A percentile compares a stretch with the other conserved stretches of the same genome.
phyloP scores from a whole-genome alignment of 1,140 invertebrate genomes.

The Calephelis virginiensis region DNA sequence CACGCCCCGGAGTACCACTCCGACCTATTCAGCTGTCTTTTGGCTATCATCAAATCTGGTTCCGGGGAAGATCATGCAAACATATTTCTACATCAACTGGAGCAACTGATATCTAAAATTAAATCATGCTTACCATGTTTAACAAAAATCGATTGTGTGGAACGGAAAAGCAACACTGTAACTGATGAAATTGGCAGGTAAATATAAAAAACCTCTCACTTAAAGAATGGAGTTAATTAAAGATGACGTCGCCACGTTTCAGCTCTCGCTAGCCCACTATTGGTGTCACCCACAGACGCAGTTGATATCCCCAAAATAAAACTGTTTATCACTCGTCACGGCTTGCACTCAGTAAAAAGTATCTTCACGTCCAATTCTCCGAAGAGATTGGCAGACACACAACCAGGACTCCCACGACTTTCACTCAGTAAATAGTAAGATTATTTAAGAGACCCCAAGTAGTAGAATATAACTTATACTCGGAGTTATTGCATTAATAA shows the following conservation, averaged over 20 bases:
- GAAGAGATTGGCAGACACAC: no score
- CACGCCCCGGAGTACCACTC: conserved; percentile 60
- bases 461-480: no score
- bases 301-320: no score
- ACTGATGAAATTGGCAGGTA: conserved; percentile 65
- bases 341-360: no score
- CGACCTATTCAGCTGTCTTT: conserved; percentile 61
- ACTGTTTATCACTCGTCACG: no score
- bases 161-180: conserved; percentile 46
- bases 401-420: no score
- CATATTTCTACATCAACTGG: conserved; percentile 58
- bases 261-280: no score
- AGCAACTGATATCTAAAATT: conserved; percentile 56
- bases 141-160: conserved; percentile 38
- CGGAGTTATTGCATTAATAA: no score
- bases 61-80: conserved; percentile 44
- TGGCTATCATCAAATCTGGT: conserved; percentile 53
- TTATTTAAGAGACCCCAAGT: no score
- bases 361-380: no score
- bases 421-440: no score
- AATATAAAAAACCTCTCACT: neutral
- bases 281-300: no score
- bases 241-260: neutral
- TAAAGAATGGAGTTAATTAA: neutral
- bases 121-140: conserved; percentile 57